Conservation (phyloP, 2,113 vertebrate species). For the Nematolebias whitei region DNA sequence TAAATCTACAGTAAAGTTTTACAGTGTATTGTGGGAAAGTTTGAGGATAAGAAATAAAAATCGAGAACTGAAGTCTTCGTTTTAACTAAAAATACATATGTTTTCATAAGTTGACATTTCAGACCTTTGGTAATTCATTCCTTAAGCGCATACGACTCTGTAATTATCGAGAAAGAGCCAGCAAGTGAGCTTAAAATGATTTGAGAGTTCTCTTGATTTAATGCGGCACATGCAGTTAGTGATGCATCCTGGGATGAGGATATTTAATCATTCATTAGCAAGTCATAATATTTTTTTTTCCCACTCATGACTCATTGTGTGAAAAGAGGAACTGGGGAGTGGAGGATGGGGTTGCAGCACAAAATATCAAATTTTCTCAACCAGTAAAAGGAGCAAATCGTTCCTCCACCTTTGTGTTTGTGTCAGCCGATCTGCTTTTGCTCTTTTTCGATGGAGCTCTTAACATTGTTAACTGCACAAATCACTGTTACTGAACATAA, state of each 20-base stretch:
- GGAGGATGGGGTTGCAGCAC: slow-evolving; percentile 6
- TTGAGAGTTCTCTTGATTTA: slow-evolving; percentile 40
- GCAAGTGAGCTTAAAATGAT: slow-evolving; percentile 42
- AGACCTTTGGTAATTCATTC: slow-evolving; percentile 26
- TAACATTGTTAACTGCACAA: slow-evolving; percentile 51
- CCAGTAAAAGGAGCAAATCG: slow-evolving; percentile 34
- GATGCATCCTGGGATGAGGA: slow-evolving; percentile 40
- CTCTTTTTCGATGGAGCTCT: slow-evolving; percentile 37
- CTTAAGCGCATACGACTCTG: slow-evolving; percentile 1
- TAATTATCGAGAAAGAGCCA: slow-evolving; percentile 30
- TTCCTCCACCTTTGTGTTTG: slow-evolving; percentile 31
- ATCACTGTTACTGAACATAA: slow-evolving; percentile 46
- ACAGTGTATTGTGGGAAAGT: neutral
- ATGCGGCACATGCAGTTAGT: slow-evolving; percentile 50
- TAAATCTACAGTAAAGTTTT: neutral
- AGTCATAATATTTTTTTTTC: slow-evolving; percentile 21
- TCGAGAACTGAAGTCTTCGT: slow-evolving; percentile 4
- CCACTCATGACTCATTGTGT: slow-evolving; percentile 29
- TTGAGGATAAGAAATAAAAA: neutral
- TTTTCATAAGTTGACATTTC: slow-evolving; percentile 9
- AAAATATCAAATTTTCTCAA: slow-evolving; percentile 27
- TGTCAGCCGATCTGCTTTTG: slow-evolving; percentile 43
- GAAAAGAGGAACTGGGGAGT: neutral
- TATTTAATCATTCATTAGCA: slow-evolving; percentile 64
- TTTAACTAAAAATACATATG: slow-evolving; percentile 8